Evolutionary conservation across 2,888 invertebrate genomes (phyloP).

Genomic region (Anthrax anthrax): DNA sequence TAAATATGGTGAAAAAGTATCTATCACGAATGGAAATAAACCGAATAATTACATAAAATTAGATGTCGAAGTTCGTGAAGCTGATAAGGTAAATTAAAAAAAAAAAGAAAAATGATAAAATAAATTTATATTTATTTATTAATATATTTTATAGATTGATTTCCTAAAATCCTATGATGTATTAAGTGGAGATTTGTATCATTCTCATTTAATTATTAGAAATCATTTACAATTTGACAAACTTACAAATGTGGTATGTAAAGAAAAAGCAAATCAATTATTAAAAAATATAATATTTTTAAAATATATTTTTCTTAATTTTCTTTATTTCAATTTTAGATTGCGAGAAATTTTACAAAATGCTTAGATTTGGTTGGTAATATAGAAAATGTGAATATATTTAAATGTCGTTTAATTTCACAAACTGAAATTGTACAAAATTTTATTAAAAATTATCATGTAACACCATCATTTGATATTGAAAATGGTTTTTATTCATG

Average conservation of each 20-base stretch:
- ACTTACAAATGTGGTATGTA: constrained; percentile 31
- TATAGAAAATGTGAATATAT: constrained; percentile 22
- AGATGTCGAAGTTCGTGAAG: constrained; percentile 33
- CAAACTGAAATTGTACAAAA: constrained; percentile 22
- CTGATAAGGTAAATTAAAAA: constrained; percentile 26
- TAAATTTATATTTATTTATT: constrained; percentile 2
- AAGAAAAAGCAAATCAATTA: too few relatives aligned
- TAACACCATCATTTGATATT: constrained; percentile 25
- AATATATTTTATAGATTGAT: constrained; percentile 23
- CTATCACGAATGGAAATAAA: constrained; percentile 28
- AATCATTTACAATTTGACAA: constrained; percentile 34
- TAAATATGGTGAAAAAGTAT: constrained; percentile 30
- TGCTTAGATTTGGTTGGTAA: constrained; percentile 25
- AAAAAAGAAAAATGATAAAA: too few relatives aligned
- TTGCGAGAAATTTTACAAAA: constrained; percentile 28
- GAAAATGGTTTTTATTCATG: constrained; percentile 27
- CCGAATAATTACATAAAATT: constrained; percentile 28
- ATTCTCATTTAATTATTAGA: constrained; percentile 27
- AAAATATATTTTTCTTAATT: not conserved
- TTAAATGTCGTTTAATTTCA: constrained; percentile 25
- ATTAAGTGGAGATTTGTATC: constrained; percentile 30
- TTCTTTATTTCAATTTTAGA: constrained; percentile 15
- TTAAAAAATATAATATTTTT: too few relatives aligned
- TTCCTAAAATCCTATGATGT: constrained; percentile 31
- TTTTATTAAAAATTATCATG: constrained; percentile 25